Percentiles rank a stretch among this genome's conserved stretches.
Evolutionary conservation across 1,140 invertebrate species (phyloP).

Genomic region (Pomacea maculata): DNA sequence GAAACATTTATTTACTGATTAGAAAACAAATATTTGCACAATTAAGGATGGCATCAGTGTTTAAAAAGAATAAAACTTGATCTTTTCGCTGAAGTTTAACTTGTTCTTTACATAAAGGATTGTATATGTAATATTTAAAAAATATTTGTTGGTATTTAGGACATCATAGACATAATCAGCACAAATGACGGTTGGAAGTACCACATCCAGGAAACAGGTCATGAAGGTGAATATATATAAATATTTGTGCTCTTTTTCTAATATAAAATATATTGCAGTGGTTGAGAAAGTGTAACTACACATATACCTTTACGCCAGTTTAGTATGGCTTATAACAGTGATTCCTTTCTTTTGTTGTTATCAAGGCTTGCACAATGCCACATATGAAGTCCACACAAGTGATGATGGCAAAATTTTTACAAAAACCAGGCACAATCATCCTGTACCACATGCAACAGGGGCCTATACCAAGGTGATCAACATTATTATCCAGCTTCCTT

Average conservation of each 20-base stretch:
- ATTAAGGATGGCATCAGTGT: too few species aligned
- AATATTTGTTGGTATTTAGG: neutral
- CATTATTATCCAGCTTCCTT: neutral
- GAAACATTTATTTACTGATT: too few species aligned
- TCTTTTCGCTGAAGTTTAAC: too few species aligned
- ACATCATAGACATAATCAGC: neutral
- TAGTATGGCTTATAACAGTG: too few species aligned
- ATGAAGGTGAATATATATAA: slow-evolving; percentile 27
- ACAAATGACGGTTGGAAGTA: slow-evolving; percentile 27
- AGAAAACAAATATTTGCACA: too few species aligned
- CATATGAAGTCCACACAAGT: slow-evolving; percentile 26
- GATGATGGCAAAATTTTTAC: slow-evolving; percentile 32
- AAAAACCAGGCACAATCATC: slow-evolving; percentile 33
- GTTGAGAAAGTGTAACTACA: too few species aligned
- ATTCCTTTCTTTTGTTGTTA: neutral
- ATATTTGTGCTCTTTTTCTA: too few species aligned
- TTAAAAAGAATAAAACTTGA: too few species aligned
- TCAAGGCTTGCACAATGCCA: slow-evolving; percentile 36
- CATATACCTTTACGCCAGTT: too few species aligned
- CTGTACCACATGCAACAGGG: slow-evolving; percentile 26
- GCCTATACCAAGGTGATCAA: slow-evolving; percentile 33
- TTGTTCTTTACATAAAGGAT: too few species aligned
- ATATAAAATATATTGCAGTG: too few species aligned
- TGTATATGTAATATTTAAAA: too few species aligned
- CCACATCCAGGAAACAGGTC: slow-evolving; percentile 26